These are phyloP conservation scores for Emesis furor DNA, from an alignment of 2,888 invertebrate genomes.

Conservation along the genomic window DNA sequence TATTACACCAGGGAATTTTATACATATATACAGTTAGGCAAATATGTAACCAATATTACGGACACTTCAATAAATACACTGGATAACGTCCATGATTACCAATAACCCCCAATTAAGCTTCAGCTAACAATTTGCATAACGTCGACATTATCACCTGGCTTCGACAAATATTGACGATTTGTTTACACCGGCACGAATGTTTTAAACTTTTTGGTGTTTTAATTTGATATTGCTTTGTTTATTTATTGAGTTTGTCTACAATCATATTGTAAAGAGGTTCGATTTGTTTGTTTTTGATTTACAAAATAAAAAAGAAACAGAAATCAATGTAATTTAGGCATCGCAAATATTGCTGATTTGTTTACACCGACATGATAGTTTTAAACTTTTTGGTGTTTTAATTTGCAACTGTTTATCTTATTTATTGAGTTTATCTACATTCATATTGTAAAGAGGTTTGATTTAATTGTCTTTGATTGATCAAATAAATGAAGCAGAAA, in stretches of 20 bases:
- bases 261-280: too few species aligned
- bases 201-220: not conserved
- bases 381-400: too few species aligned
- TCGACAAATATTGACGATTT: conserved; percentile 30
- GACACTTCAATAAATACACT: not conserved
- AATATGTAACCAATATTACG: not conserved
- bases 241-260: not conserved
- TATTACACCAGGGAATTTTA: not conserved
- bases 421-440: too few species aligned
- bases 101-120: conserved; percentile 17
- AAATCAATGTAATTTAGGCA: too few species aligned
- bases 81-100: conserved; percentile 9
- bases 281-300: too few species aligned
- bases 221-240: not conserved
- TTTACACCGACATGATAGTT: too few species aligned
- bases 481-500: too few species aligned
- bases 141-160: conserved; percentile 37
- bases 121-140: conserved; percentile 30
- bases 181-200: conserved; percentile 27
- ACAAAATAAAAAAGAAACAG: too few species aligned
- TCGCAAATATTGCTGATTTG: too few species aligned
- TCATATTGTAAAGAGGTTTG: too few species aligned
- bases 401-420: too few species aligned
- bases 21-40: not conserved
- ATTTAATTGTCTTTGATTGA: too few species aligned